phyloP scores from a whole-genome alignment of 2,888 invertebrate species.

The Acrobasis consociella region DNA sequence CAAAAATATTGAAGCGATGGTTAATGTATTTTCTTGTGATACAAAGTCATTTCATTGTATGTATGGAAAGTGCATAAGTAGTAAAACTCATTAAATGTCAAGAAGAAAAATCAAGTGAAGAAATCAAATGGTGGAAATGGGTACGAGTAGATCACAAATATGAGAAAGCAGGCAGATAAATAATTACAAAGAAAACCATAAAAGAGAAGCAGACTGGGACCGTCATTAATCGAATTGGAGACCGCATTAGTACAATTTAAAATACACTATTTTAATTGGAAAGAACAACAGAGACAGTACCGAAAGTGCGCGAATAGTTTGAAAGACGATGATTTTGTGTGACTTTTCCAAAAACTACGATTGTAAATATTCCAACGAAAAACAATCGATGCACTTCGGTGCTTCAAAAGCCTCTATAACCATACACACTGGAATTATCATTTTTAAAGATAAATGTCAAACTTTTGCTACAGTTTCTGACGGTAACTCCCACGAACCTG shows the following conservation, averaged over 20 bases:
- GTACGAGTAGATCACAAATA: slow-evolving; percentile 15
- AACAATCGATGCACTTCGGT: slow-evolving; percentile 12
- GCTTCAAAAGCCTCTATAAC: slow-evolving; percentile 6
- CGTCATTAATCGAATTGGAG: neutral
- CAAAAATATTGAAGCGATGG: neutral
- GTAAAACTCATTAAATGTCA: neutral
- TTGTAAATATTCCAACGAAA: neutral
- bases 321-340: neutral
- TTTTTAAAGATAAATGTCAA: slow-evolving; percentile 10
- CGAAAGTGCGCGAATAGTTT: neutral
- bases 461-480: slow-evolving; percentile 10
- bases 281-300: neutral
- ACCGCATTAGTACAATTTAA: neutral
- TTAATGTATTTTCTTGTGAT: neutral
- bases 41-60: slow-evolving; percentile 9
- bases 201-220: neutral
- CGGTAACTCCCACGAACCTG: neutral
- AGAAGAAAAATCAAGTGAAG: neutral
- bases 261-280: slow-evolving; percentile 10
- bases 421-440: slow-evolving; percentile 6
- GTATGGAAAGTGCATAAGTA: slow-evolving; percentile 4
- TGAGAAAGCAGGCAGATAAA: slow-evolving; percentile 9
- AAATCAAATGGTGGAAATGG: slow-evolving; percentile 23
- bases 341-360: slow-evolving; percentile 9
- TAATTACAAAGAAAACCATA: slow-evolving; percentile 15